phyloP scores from a whole-genome alignment of 2,888 invertebrate species.

The Callyntrura sp. region DNA sequence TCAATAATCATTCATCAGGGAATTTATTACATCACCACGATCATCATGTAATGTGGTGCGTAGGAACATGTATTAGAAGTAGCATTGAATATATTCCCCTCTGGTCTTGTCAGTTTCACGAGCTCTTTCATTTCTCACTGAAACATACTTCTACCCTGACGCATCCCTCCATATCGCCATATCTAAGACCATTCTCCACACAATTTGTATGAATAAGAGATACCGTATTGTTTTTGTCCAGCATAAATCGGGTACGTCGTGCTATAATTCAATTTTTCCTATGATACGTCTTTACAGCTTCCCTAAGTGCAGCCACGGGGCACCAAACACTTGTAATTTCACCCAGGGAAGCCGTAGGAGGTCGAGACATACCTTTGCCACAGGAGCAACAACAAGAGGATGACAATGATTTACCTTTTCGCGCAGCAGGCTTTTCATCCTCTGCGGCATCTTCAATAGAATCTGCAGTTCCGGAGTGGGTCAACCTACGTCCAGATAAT shows the following conservation, averaged over 20 bases:
- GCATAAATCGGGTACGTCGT: background rate
- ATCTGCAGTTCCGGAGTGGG: conserved; percentile 59
- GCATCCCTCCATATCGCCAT: background rate
- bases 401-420: conserved; percentile 48
- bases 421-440: conserved; percentile 39
- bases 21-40: too few relatives aligned
- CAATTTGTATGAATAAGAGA: conserved; percentile 36
- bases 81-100: too few relatives aligned
- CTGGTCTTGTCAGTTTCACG: conserved; percentile 35
- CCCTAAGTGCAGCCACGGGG: conserved; percentile 74
- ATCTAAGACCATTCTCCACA: too few relatives aligned
- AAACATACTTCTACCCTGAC: background rate
- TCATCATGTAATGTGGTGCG: too few relatives aligned
- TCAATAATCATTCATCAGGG: too few relatives aligned
- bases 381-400: background rate
- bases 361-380: conserved; percentile 23
- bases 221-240: too few relatives aligned
- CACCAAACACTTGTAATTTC: conserved; percentile 43
- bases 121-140: conserved; percentile 28
- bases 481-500: conserved; percentile 27
- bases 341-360: conserved; percentile 9
- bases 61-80: too few relatives aligned
- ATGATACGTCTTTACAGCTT: conserved; percentile 58
- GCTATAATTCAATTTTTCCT: conserved; percentile 34
- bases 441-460: conserved; percentile 38